Conservation (phyloP, 2,797 vertebrate species). For the Oryzias sinensis region DNA sequence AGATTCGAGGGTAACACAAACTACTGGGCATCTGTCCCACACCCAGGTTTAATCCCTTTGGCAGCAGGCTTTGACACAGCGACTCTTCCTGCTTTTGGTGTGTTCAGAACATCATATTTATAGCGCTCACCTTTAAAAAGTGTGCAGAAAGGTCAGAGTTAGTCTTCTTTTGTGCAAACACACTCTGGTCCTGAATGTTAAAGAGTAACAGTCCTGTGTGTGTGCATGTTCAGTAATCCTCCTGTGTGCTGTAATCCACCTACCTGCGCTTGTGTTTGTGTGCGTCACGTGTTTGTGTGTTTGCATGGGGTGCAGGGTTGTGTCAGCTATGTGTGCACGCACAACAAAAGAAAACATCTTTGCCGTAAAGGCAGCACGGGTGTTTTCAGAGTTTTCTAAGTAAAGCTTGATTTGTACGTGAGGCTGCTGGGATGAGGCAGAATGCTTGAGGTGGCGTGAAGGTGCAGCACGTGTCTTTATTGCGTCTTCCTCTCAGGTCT, state of each 20-base stretch:
- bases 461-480: neutral
- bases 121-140: neutral
- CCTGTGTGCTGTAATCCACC: constrained; percentile 63
- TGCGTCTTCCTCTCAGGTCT: neutral
- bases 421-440: no score
- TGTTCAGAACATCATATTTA: no score
- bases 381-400: neutral
- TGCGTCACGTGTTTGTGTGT: constrained; percentile 38
- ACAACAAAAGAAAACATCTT: constrained; percentile 2
- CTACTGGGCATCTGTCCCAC: no score
- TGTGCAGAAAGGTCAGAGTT: constrained; percentile 4
- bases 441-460: no score
- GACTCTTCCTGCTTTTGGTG: no score
- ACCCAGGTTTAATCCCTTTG: no score
- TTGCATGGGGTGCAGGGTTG: constrained; percentile 18
- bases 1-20: no score
- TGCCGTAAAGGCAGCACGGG: neutral
- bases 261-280: constrained; percentile 31
- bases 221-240: constrained; percentile 48
- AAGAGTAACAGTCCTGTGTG: constrained; percentile 33
- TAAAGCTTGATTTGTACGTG: neutral
- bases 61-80: no score
- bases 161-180: constrained; percentile 21
- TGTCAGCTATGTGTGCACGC: constrained; percentile 7
- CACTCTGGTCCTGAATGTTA: constrained; percentile 26